Evolutionary conservation across 2,888 invertebrate genomes (phyloP), one percentile per base, ranked within the genome.

Genomic region (Drosophila falleni): DNA sequence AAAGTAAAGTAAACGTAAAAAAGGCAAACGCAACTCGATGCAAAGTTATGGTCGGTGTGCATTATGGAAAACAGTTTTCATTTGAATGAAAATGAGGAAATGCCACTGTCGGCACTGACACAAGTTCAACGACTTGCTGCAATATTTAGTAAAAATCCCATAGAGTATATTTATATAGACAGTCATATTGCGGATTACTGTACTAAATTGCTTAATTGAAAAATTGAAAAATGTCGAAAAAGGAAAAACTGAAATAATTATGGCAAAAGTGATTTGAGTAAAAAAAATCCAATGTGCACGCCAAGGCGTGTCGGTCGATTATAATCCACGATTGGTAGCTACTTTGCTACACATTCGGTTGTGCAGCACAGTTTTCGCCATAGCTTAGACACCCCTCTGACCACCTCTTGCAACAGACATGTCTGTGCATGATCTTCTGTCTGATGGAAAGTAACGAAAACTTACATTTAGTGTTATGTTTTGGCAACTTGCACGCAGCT

Each of bases 71-170:
- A 68, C 64, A 64, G 71, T 56, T 68, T 80, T 69, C 61, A 73
- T 83, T 86, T 80, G 64, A 82, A 86, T 78, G 68, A 86, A 82
- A 82, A 86, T 80, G 68, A 80, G 86, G 80, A 88, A 88, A 84
- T 62, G 73, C 50, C 62, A 39, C 47, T 74, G 78, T 26, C 46
- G 56, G 46, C 76, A 69, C 50, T 67, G 63, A 42, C 59, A 51
- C 88, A 84, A 84, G 83, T 84, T 88, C 86, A 84, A 86, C 80
- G 88, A 80, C 83, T 76, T 50, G 46, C 35, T 49, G 41, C 31
- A 29, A 50, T 47, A 16, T 10, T 39, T n/a, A n/a, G 19, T 56
- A 60, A 10, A 51, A 64, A 59, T 59, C 55, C n/a, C 31, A 47
- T 37, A 23, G 19, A 35, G 23, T 44, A 23, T 33, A 33, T 35